Evolutionary conservation across 2,888 invertebrate species (phyloP).

Genomic region (Andrena hattorfiana): DNA sequence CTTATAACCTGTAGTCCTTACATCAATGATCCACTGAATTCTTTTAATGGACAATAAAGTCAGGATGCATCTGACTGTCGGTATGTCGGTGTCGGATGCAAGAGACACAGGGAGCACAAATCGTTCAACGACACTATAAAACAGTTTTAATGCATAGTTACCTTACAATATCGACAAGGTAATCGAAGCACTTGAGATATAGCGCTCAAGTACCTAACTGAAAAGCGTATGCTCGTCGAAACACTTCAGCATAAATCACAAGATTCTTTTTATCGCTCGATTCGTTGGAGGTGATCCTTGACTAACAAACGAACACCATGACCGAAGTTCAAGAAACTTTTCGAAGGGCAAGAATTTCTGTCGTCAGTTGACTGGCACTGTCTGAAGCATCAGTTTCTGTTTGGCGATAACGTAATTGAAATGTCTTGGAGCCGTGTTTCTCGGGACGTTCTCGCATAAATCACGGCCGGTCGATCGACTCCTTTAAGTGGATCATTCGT

Average conservation of each 20-base stretch:
- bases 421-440: conserved; percentile 44
- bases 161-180: conserved; percentile 23
- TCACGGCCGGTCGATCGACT: conserved; percentile 34
- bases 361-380: conserved; percentile 3
- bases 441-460: conserved; percentile 42
- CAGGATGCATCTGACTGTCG: too few species aligned
- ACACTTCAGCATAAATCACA: conserved; percentile 12
- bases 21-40: too few species aligned
- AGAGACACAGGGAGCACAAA: too few species aligned
- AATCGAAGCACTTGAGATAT: conserved; percentile 17
- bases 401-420: conserved; percentile 57
- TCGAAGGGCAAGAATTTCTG: background rate
- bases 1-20: too few species aligned
- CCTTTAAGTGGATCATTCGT: conserved; percentile 54
- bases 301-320: background rate
- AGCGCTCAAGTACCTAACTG: background rate
- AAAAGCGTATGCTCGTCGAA: background rate
- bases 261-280: background rate
- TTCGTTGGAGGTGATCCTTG: conserved; percentile 4
- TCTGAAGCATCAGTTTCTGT: conserved; percentile 2
- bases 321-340: background rate
- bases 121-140: too few species aligned
- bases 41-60: too few species aligned
- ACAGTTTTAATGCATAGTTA: background rate
- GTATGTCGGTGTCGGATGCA: too few species aligned